phyloP scores from a whole-genome alignment of 2,888 invertebrate species.

The Hyposoter dolosus region DNA sequence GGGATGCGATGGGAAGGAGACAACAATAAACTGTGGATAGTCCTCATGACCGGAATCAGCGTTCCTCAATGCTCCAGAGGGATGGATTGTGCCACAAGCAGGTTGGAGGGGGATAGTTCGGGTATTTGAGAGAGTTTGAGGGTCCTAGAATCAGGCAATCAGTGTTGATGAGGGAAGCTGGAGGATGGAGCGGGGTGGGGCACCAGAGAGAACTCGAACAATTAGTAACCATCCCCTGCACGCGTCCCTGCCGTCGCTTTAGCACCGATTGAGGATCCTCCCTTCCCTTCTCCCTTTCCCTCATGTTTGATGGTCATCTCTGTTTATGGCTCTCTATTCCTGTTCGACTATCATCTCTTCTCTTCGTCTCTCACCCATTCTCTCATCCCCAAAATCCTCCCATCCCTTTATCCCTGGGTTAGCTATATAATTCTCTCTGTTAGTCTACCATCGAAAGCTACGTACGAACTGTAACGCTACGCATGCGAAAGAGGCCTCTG shows the following conservation, averaged over 20 bases:
- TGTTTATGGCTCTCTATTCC: constrained; percentile 43
- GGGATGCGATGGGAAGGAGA: constrained; percentile 54
- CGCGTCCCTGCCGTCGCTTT: constrained; percentile 52
- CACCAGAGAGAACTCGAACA: constrained; percentile 79
- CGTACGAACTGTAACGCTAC: constrained; percentile 75
- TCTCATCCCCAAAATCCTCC: constrained; percentile 12
- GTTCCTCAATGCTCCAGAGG: constrained; percentile 69
- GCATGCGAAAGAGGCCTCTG: constrained; percentile 78
- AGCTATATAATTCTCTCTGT: constrained; percentile 63
- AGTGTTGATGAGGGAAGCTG: constrained; percentile 82
- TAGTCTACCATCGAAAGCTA: constrained; percentile 52
- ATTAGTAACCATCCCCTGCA: constrained; percentile 80
- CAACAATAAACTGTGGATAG: constrained; percentile 71
- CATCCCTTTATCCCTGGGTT: constrained; percentile 6
- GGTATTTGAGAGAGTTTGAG: constrained; percentile 76
- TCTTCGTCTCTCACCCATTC: constrained; percentile 34
- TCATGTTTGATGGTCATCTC: constrained; percentile 45
- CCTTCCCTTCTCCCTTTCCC: constrained; percentile 62
- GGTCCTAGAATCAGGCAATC: constrained; percentile 84
- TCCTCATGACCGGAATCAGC: constrained; percentile 71
- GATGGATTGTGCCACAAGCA: constrained; percentile 63
- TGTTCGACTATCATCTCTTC: constrained; percentile 45
- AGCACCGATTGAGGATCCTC: constrained; percentile 63
- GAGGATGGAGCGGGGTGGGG: constrained; percentile 72
- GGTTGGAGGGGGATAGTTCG: constrained; percentile 40